A percentile compares a stretch with the other conserved stretches of the same genome.
These are phyloP conservation scores for Macrosiphum euphorbiae DNA, from an alignment of 2,888 invertebrate genomes.

Conservation along the genomic window DNA sequence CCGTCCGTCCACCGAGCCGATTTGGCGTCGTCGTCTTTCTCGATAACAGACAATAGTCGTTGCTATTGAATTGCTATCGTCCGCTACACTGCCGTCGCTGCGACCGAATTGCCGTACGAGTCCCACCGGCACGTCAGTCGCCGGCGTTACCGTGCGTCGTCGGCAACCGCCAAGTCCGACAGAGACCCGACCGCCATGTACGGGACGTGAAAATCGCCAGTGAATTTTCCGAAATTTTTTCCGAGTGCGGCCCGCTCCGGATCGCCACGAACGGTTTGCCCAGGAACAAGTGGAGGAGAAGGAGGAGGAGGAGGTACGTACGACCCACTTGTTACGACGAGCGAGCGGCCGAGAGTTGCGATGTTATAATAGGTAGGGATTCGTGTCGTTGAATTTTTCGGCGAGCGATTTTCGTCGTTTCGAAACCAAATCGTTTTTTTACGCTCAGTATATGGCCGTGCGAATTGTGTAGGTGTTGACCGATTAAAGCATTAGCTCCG, in stretches of 20 bases:
- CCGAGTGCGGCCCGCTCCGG: background rate
- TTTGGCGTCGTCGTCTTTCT: background rate
- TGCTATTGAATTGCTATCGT: background rate
- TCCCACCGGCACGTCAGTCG: background rate
- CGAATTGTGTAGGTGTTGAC: background rate
- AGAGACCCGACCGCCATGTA: slow-evolving; percentile 7
- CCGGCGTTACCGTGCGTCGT: slow-evolving; percentile 1
- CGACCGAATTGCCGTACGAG: background rate
- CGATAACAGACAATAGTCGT: background rate
- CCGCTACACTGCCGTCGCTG: background rate
- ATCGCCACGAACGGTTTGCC: background rate
- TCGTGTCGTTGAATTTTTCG: background rate
- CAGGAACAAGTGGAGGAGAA: background rate
- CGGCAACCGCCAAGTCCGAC: background rate
- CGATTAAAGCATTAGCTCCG: background rate
- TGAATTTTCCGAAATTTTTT: background rate
- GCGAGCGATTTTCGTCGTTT: background rate
- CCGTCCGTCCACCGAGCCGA: background rate
- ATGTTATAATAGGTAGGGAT: background rate
- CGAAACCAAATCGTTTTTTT: background rate
- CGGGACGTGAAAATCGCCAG: background rate
- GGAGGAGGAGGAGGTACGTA: background rate
- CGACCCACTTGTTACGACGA: background rate
- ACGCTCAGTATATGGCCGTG: background rate
- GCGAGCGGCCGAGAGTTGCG: background rate